Evolutionary conservation across 53 echinoderm and acorn worm species (phyloP).

Genomic region (Astropecten irregularis): DNA sequence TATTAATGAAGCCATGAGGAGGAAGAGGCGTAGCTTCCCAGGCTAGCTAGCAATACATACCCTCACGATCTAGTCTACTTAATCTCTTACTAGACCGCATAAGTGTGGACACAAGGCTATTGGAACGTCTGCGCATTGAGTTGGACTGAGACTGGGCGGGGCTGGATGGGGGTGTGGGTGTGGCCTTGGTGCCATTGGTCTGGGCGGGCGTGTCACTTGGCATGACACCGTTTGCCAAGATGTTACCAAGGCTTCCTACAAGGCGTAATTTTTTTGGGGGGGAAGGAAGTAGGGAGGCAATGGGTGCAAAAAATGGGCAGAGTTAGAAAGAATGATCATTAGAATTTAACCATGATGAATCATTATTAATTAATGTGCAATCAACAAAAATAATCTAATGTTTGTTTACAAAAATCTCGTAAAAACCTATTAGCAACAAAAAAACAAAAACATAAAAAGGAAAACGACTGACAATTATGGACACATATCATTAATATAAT

Average conservation of each 20-base stretch:
- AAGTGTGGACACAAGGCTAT: conserved; percentile 78
- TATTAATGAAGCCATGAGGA: not conserved
- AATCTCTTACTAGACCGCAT: conserved; percentile 75
- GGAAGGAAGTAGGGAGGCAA: conserved; percentile 39
- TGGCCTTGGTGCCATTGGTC: conserved; percentile 49
- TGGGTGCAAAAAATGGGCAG: conserved; percentile 41
- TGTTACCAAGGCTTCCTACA: conserved; percentile 50
- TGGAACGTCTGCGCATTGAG: conserved; percentile 55
- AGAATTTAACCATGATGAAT: conserved; percentile 18
- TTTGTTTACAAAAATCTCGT: not conserved
- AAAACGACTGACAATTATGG: no score
- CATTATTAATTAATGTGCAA: conserved; percentile 41
- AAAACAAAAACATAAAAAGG: not conserved
- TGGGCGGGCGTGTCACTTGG: conserved; percentile 48
- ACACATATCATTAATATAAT: no score
- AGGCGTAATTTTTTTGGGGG: no score
- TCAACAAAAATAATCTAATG: not conserved
- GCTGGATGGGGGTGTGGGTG: conserved; percentile 37
- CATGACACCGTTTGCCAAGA: conserved; percentile 50
- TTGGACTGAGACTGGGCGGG: conserved; percentile 32
- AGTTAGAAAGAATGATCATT: conserved; percentile 52
- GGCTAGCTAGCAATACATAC: conserved; percentile 60
- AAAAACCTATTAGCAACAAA: not conserved
- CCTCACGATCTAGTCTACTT: conserved; percentile 61
- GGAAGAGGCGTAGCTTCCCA: conserved; percentile 28